Evolutionary conservation across 1,140 invertebrate genomes (phyloP), one percentile per base, ranked within the genome.

Genomic region (Apis laboriosa): DNA sequence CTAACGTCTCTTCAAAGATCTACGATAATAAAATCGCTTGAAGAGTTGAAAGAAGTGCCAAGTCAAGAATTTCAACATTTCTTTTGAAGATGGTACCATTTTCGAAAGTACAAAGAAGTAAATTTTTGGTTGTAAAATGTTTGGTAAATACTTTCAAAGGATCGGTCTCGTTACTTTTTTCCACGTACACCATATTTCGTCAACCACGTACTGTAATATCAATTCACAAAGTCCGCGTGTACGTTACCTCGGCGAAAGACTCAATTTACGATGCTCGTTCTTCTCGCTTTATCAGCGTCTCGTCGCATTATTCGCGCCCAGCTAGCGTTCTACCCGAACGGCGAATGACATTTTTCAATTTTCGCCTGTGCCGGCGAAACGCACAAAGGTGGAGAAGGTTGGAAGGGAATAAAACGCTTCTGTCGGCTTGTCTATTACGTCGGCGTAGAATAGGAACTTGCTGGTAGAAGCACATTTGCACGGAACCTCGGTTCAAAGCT

Each of bases 261-360:
- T 78, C 66, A 71, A 71, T 78, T 70, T 78, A 71, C 67, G 66
- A 43, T 11, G 53, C 55, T 56, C 21, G 75, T 21, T 13, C 13
- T 34, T 5, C 13, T 17, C 76, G 43, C 63, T 80, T 72, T 80
- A 80, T 80, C 77, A 53, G 24, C 28, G 71, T 73, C 49, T 53
- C 55, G 77, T 63, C 17, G 21, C 58, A 53, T 79, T 63, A 72
- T 53, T 51, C 51, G 21, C 51, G n/a, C n/a, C 7, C 13, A 5
- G 19, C n/a, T 13, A 15, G 17, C 71, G 24, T 64, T 64, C 49
- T 49, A 66, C 66, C 61, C 19, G 49, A 34, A 63, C 43, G 58
- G 60, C 51, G 43, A 81, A 76, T 53, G 79, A 67, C 53, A 66
- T 66, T 81, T 81, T 81, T 75, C 72, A 81, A 81, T 81, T 81